These are phyloP conservation scores for Drosophila rubida DNA, from an alignment of 2,888 invertebrate genomes.

Conservation along the genomic window DNA sequence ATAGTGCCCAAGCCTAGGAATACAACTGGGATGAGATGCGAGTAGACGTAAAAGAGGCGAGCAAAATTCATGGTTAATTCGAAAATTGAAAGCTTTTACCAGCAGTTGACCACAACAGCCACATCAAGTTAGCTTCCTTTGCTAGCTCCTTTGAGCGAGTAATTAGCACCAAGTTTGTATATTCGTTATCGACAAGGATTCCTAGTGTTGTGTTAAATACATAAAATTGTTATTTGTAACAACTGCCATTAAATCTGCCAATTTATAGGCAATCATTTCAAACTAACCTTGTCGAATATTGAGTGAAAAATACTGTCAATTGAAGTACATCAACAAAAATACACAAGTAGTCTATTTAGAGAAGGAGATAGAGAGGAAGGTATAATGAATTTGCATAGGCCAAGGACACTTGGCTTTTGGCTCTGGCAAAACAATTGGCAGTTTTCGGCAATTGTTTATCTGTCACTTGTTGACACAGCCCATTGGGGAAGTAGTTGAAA, in stretches of 20 bases:
- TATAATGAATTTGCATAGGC: background rate
- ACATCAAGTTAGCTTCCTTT: constrained; percentile 14
- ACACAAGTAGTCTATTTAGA: background rate
- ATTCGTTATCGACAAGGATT: background rate
- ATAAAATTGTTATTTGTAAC: background rate
- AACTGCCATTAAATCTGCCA: background rate
- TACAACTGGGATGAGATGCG: too few relatives aligned
- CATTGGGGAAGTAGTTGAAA: background rate
- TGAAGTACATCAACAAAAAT: background rate
- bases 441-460: background rate
- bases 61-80: constrained; percentile 24
- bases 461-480: background rate
- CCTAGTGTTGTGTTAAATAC: background rate
- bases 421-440: background rate
- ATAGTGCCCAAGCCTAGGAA: too few relatives aligned
- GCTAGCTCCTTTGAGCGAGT: background rate
- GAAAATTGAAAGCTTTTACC: constrained; percentile 35
- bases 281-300: background rate
- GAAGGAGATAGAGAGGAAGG: background rate
- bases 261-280: background rate
- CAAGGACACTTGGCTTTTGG: background rate
- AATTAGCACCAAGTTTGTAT: background rate
- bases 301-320: background rate
- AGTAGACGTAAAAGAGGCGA: background rate
- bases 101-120: constrained; percentile 5